phyloP scores from a whole-genome alignment of 1,140 invertebrate species.

The Caenorhabditis remanei region DNA sequence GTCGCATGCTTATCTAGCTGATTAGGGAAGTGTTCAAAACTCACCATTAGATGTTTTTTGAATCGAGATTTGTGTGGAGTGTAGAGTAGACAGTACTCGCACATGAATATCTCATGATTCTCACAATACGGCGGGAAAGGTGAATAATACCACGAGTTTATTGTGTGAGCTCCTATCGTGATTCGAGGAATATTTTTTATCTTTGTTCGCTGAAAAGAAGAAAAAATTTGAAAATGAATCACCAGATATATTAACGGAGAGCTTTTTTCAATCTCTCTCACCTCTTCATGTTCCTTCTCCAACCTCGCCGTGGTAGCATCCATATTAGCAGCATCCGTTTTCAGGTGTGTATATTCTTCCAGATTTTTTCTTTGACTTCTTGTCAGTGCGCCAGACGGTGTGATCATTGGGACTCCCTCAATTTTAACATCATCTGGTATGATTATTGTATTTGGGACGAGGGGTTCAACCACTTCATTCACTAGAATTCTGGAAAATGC shows the following conservation, averaged over 20 bases:
- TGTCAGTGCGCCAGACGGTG: slow-evolving; percentile 36
- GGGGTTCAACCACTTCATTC: neutral
- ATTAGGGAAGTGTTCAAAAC: slow-evolving; percentile 81
- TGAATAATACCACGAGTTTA: slow-evolving; percentile 77
- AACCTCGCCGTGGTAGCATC: slow-evolving; percentile 54
- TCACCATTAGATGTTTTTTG: slow-evolving; percentile 4
- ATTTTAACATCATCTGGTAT: neutral
- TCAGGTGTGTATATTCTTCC: slow-evolving; percentile 51
- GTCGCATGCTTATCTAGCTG: neutral
- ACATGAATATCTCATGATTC: slow-evolving; percentile 93
- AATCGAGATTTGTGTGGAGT: slow-evolving; percentile 80
- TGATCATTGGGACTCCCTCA: neutral
- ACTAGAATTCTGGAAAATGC: neutral
- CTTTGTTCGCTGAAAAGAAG: slow-evolving; percentile 57
- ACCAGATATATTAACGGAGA: too few relatives aligned
- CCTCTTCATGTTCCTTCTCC: slow-evolving; percentile 61
- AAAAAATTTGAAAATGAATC: neutral
- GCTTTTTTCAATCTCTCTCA: neutral
- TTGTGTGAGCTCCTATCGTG: slow-evolving; percentile 54
- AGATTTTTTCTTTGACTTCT: slow-evolving; percentile 27
- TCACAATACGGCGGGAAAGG: slow-evolving; percentile 83
- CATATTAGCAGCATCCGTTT: neutral
- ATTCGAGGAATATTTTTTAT: slow-evolving; percentile 59
- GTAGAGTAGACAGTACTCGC: slow-evolving; percentile 97
- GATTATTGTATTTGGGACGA: neutral